Percentiles rank a stretch among this genome's conserved stretches.
Evolutionary conservation across 2,113 vertebrate species (phyloP).

Genomic region (Picathartes gymnocephalus): DNA sequence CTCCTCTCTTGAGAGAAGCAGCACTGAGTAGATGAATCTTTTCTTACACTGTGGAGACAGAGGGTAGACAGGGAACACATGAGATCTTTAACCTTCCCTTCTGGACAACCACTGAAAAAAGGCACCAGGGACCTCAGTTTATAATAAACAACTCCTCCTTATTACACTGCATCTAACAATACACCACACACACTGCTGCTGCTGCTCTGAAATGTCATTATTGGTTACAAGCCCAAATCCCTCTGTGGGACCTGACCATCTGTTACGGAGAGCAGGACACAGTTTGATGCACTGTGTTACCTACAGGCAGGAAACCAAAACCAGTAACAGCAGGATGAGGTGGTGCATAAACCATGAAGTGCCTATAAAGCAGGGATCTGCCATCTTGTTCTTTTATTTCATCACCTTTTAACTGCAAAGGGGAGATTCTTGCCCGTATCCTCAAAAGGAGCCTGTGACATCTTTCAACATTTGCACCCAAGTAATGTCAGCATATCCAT

Average conservation of each 20-base stretch:
- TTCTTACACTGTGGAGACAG: not conserved
- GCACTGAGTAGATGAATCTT: not conserved
- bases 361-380: not conserved
- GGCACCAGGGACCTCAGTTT: not conserved
- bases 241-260: slow-evolving; percentile 7
- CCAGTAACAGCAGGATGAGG: not conserved
- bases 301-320: not conserved
- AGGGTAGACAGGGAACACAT: not conserved
- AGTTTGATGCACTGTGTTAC: not conserved
- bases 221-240: slow-evolving; percentile 36
- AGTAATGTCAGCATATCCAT: not conserved
- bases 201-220: not conserved
- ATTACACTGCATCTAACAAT: not conserved
- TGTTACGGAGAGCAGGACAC: not conserved
- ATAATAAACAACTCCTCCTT: not conserved
- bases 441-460: not conserved
- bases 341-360: not conserved
- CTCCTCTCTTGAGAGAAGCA: not conserved
- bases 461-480: not conserved
- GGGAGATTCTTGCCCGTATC: not conserved
- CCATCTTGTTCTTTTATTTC: not conserved
- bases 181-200: not conserved
- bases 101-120: not conserved
- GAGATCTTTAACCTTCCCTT: slow-evolving; percentile 13
- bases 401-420: not conserved